Base-by-base conservation (phyloP, 2,113 vertebrate species). In the Sterrhoptilus dennistouni region DNA sequence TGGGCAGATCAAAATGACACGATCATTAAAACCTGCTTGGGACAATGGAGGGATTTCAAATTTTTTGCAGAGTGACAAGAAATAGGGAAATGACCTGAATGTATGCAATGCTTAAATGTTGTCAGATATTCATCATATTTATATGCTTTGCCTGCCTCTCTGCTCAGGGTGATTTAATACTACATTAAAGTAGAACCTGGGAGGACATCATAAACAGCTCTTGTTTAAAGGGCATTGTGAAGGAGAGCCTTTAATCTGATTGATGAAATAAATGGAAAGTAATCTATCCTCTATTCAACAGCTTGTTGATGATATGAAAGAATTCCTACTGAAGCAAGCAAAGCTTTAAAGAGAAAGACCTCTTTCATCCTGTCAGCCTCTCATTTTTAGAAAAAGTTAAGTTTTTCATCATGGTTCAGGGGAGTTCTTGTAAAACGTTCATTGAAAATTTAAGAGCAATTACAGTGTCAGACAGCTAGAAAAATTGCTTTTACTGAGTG, bases 361-460 rank as follows among this genome's bases (percentile, higher is more conserved):
- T 98, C 98, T 98, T 98, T 98, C 98, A 98, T 98, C 98, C 97
- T 98, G 98, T 98, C 98, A 98, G 97, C 93, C 97, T 98, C 97
- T 98, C 97, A 97, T 98, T 99, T 98, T 98, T 97, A 98, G 98
- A 98, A 98, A 98, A 98, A 98, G 98, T 98, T 98, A 98, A 98
- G 97, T 99, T 99, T 98, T 98, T 98, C 97, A 98, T 98, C 98
- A 98, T 98, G 98, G 98, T 99, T 99, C 98, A 99, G 98, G 98
- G 98, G 98, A 98, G 98, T 98, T 98, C 98, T 98, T 98, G 98
- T 98, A 99, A 99, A 98, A 98, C 97, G 97, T 97, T 98, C 98
- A 98, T 98, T 98, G 98, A 98, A 99, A 98, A 98, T 98, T 98
- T 99, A 99, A 98, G 98, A 98, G 98, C 98, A 99, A 99, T 99